Percentiles rank a stretch among this genome's conserved stretches.
Conservation (phyloP, 2,888 invertebrate genomes). For the Xylocampa areola region DNA sequence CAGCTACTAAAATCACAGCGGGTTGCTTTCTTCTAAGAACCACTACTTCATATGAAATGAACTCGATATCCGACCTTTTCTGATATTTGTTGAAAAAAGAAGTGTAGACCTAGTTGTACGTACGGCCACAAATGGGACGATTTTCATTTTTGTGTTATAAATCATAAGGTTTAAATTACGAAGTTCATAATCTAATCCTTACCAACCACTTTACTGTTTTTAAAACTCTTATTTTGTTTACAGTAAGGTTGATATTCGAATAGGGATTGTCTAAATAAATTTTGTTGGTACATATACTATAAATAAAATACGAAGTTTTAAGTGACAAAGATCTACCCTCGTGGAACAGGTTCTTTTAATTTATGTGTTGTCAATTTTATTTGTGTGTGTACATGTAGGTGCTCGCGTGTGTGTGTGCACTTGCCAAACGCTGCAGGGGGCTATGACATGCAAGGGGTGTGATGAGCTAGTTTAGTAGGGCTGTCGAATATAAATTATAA, state of each 20-base stretch:
- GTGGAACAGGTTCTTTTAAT: constrained; percentile 85
- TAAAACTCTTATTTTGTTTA: neutral
- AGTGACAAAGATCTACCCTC: constrained; percentile 79
- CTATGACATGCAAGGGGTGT: constrained; percentile 80
- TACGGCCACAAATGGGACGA: constrained; percentile 23
- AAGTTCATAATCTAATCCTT: constrained; percentile 49
- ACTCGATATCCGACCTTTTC: constrained; percentile 50
- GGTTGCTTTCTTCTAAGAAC: constrained; percentile 51
- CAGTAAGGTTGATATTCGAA: constrained; percentile 23
- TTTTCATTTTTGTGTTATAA: constrained; percentile 53
- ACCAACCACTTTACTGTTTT: constrained; percentile 16
- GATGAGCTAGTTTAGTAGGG: constrained; percentile 75
- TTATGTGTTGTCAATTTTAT: constrained; percentile 82
- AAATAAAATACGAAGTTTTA: constrained; percentile 62
- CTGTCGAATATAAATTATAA: constrained; percentile 57
- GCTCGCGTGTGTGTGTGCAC: constrained; percentile 72
- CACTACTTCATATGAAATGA: constrained; percentile 43
- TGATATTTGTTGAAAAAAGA: constrained; percentile 39
- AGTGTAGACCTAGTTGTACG: constrained; percentile 8
- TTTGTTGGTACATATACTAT: constrained; percentile 45
- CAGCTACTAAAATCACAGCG: constrained; percentile 55
- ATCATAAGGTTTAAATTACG: constrained; percentile 60
- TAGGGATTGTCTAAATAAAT: constrained; percentile 4
- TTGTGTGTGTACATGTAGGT: constrained; percentile 57
- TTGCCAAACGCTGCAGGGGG: constrained; percentile 81